phyloP scores from a whole-genome alignment of 2,888 invertebrate species.

The Salticus scenicus region DNA sequence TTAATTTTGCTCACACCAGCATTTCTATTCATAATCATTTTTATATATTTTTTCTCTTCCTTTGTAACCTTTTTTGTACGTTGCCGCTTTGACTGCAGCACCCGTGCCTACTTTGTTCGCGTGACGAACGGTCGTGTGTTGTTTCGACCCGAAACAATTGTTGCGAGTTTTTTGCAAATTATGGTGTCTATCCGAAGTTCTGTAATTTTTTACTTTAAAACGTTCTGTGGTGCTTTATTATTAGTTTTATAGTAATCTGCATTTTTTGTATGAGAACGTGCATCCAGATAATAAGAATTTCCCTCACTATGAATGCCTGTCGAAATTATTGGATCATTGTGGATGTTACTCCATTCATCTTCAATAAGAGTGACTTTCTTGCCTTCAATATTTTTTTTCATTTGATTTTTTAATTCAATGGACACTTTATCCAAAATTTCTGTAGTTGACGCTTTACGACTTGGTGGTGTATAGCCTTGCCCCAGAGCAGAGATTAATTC shows the following conservation, averaged over 20 bases:
- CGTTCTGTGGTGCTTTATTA: no score
- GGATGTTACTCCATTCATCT: slow-evolving; percentile 18
- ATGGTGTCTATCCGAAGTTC: no score
- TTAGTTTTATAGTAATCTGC: not conserved
- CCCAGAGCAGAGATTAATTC: not conserved
- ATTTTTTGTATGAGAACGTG: slow-evolving; percentile 11
- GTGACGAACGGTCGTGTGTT: no score
- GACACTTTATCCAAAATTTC: not conserved
- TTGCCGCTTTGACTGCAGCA: no score
- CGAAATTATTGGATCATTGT: slow-evolving; percentile 17
- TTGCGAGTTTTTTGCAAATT: no score
- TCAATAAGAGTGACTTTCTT: not conserved
- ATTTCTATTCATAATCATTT: no score
- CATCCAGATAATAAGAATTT: slow-evolving; percentile 2
- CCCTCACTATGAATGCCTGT: not conserved
- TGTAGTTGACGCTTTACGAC: not conserved
- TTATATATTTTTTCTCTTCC: no score
- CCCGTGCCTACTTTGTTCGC: no score
- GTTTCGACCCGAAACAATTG: no score
- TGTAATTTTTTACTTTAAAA: no score
- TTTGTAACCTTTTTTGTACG: no score
- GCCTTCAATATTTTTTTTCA: not conserved
- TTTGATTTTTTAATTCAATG: not conserved
- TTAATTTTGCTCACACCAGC: no score
- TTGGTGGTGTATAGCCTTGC: not conserved